Evolutionary conservation across 2,888 invertebrate species (phyloP).

Genomic region (Vanessa cardui): DNA sequence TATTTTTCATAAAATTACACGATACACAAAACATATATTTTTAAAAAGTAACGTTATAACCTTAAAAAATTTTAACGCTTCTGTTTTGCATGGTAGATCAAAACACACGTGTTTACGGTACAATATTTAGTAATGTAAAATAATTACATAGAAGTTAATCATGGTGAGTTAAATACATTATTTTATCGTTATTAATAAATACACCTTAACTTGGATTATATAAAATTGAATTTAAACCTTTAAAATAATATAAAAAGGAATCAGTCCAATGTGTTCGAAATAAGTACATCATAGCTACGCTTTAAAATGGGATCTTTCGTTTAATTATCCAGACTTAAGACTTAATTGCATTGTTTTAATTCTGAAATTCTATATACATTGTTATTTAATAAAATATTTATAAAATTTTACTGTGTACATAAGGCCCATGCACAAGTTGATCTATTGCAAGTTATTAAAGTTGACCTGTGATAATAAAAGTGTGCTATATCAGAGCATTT

Average conservation of each 20-base stretch:
- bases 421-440: conserved; percentile 1
- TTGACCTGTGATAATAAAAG: conserved; percentile 1
- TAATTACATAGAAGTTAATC: conserved; percentile 4
- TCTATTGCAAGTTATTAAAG: conserved; percentile 3
- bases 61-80: conserved; percentile 17
- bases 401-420: too few species aligned
- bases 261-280: too few species aligned
- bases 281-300: too few species aligned
- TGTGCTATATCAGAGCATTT: conserved; percentile 8
- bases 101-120: conserved; percentile 25
- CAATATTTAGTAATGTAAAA: conserved; percentile 16
- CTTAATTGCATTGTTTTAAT: too few species aligned
- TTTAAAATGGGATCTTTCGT: too few species aligned
- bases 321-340: too few species aligned
- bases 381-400: too few species aligned
- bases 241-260: too few species aligned
- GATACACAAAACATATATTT: neutral
- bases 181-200: neutral
- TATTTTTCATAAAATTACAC: neutral
- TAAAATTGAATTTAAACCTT: neutral
- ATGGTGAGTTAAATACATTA: conserved; percentile 17
- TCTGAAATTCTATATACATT: too few species aligned
- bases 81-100: conserved; percentile 9
- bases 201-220: neutral
- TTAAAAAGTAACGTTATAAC: conserved; percentile 21